These are phyloP conservation scores for Poeciliopsis gracilis DNA, from an alignment of 2,797 vertebrate species.

Conservation along the genomic window DNA sequence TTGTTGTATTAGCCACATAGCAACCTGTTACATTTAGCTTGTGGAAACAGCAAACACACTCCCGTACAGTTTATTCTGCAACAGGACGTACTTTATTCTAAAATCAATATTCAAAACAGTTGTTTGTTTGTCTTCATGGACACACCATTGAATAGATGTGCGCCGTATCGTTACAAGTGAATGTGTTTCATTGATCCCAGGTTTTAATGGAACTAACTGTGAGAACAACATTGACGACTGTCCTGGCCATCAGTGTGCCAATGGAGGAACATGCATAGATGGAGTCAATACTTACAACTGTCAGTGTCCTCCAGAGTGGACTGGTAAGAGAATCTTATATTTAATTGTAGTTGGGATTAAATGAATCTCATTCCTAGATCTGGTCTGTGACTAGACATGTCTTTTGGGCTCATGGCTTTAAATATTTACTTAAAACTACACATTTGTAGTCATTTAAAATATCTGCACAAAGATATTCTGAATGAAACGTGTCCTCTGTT, in stretches of 20 bases:
- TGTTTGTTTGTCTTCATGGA: neutral
- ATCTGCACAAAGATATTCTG: neutral
- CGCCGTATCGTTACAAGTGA: neutral
- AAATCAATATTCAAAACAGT: neutral
- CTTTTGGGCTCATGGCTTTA: neutral
- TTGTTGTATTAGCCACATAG: constrained; percentile 36
- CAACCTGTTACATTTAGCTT: constrained; percentile 35
- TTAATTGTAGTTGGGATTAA: neutral
- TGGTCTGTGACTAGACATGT: neutral
- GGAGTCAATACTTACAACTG: constrained; percentile 97
- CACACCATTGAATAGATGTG: neutral
- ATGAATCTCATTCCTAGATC: neutral
- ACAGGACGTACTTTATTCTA: constrained; percentile 1
- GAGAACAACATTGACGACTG: constrained; percentile 93
- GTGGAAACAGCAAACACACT: constrained; percentile 45
- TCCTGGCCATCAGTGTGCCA: constrained; percentile 89
- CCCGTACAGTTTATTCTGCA: constrained; percentile 32
- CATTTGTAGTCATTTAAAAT: neutral
- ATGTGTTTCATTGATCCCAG: constrained; percentile 65
- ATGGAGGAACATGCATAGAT: constrained; percentile 92
- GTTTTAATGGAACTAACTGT: constrained; percentile 91
- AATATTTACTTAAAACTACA: neutral
- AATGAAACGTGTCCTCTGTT: constrained; percentile 34
- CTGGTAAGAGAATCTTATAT: constrained; percentile 78
- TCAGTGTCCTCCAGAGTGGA: constrained; percentile 95